Conservation (phyloP, 2,113 vertebrate genomes). For the Brevimyrus niger region DNA sequence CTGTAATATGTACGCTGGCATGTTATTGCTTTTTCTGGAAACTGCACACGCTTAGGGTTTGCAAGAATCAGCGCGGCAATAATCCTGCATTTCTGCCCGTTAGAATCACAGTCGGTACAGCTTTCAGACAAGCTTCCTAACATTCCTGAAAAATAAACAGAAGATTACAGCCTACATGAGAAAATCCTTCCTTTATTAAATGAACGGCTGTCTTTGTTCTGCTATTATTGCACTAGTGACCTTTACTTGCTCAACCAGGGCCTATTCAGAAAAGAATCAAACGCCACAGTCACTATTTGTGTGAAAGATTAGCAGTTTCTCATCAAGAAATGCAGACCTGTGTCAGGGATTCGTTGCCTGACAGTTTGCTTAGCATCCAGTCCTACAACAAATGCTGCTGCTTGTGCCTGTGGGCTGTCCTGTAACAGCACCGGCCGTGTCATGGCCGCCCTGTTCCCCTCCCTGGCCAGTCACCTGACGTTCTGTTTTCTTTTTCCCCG, state of each 20-base stretch:
- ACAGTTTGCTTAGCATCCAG: background rate
- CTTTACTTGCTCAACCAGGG: background rate
- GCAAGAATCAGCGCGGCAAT: background rate
- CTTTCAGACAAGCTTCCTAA: background rate
- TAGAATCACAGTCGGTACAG: background rate
- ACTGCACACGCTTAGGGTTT: background rate
- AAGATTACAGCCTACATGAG: background rate
- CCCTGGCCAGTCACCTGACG: conserved; percentile 43
- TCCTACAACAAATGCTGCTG: background rate
- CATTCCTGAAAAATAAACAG: background rate
- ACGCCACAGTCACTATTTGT: background rate
- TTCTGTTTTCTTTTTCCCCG: conserved; percentile 60
- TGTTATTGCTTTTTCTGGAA: background rate
- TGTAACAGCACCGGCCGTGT: background rate
- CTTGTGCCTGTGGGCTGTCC: background rate
- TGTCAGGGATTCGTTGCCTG: background rate
- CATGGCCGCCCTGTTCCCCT: background rate
- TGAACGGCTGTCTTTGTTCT: background rate
- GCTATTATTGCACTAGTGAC: background rate
- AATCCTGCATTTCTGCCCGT: background rate
- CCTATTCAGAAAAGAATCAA: background rate
- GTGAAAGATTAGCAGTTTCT: background rate
- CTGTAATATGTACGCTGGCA: background rate
- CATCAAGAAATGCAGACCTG: background rate
- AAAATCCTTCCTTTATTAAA: background rate